phyloP scores from a whole-genome alignment of 2,113 vertebrate genomes.

The Ptilonorhynchus violaceus region DNA sequence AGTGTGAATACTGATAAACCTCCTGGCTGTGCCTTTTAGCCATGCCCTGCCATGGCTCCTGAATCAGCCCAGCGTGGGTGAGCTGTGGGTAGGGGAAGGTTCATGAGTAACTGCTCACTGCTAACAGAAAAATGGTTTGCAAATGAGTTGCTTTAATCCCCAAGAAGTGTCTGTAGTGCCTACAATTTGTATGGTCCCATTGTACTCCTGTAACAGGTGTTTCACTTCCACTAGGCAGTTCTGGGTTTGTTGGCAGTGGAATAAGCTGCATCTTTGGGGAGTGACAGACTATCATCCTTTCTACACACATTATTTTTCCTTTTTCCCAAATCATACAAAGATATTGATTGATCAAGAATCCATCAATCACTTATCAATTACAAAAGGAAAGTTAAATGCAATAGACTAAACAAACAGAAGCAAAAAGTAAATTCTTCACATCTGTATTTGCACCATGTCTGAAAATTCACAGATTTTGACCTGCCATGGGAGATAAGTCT shows the following conservation, averaged over 20 bases:
- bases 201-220: slow-evolving; percentile 46
- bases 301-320: not conserved
- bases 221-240: not conserved
- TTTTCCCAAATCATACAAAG: not conserved
- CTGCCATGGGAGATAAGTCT: not conserved
- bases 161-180: not conserved
- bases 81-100: not conserved
- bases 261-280: not conserved
- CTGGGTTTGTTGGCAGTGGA: not conserved
- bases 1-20: not conserved
- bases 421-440: not conserved
- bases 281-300: not conserved
- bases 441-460: not conserved
- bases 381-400: not conserved
- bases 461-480: not conserved
- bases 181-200: not conserved
- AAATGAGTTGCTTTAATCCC: slow-evolving; percentile 15
- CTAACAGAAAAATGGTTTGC: slow-evolving; percentile 29
- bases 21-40: not conserved
- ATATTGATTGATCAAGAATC: not conserved
- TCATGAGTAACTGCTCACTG: not conserved
- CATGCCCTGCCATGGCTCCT: not conserved
- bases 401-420: not conserved
- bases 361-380: not conserved
- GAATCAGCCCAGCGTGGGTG: not conserved